Evolutionary conservation across 2,888 invertebrate genomes (phyloP).

Genomic region (Spicauda simplicius): DNA sequence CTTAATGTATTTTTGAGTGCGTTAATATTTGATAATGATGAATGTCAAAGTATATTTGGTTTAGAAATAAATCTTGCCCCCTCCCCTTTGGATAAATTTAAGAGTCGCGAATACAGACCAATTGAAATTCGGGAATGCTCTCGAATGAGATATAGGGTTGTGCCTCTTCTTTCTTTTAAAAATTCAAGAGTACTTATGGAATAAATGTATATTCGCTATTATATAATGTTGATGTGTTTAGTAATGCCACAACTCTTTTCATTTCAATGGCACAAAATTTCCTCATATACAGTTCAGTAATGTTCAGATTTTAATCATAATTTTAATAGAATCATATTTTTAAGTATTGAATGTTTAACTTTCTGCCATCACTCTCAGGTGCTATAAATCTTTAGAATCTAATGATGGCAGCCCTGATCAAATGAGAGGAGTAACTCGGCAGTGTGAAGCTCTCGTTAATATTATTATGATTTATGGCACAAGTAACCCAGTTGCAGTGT

Average conservation of each 20-base stretch:
- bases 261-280: no score
- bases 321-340: neutral
- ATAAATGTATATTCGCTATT: no score
- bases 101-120: slow-evolving; percentile 5
- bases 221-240: no score
- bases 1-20: no score
- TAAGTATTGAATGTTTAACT: neutral
- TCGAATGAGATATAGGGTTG: slow-evolving; percentile 3
- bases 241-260: no score
- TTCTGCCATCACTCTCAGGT: neutral
- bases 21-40: neutral
- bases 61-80: neutral
- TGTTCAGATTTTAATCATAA: neutral
- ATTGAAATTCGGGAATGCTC: slow-evolving; percentile 6
- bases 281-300: no score
- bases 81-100: neutral
- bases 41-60: neutral
- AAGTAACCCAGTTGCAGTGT: slow-evolving; percentile 65
- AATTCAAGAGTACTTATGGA: no score
- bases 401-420: slow-evolving; percentile 23
- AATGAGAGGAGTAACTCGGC: slow-evolving; percentile 39
- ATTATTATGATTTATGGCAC: slow-evolving; percentile 72
- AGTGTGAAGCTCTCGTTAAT: slow-evolving; percentile 57
- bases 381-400: slow-evolving; percentile 4
- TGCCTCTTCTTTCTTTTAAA: neutral